A percentile compares a stretch with the other conserved stretches of the same genome.
Conservation (phyloP, 2,113 vertebrate species). For the Pseudorasbora parva region DNA sequence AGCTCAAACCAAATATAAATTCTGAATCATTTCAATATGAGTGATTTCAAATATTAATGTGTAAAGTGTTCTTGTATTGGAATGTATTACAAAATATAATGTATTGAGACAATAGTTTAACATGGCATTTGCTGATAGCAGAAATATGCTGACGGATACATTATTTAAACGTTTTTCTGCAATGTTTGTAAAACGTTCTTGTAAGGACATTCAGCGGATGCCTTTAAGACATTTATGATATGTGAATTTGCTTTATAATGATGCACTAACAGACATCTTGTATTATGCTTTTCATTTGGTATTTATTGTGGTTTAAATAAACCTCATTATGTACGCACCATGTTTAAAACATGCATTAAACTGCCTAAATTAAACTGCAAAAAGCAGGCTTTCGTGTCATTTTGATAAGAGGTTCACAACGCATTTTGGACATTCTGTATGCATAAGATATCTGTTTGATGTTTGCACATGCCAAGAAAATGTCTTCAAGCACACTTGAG, state of each 20-base stretch:
- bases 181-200: neutral
- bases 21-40: neutral
- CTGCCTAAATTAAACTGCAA: slow-evolving; percentile 10
- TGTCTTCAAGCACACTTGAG: slow-evolving; percentile 4
- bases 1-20: neutral
- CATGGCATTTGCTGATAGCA: neutral
- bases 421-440: slow-evolving; percentile 30
- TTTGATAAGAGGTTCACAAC: slow-evolving; percentile 34
- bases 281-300: neutral
- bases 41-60: neutral
- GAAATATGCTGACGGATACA: neutral
- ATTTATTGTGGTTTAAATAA: slow-evolving; percentile 3
- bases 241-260: neutral
- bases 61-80: neutral
- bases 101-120: neutral
- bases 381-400: slow-evolving; percentile 16
- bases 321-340: neutral
- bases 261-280: neutral
- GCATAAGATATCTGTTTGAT: slow-evolving; percentile 49
- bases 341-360: slow-evolving; percentile 14
- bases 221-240: neutral
- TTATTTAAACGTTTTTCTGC: neutral
- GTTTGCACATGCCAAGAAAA: slow-evolving; percentile 32
- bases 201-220: neutral
- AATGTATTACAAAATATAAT: neutral